Conservation (phyloP, 1,140 invertebrate species). For the Pentalonia nigronervosa region DNA sequence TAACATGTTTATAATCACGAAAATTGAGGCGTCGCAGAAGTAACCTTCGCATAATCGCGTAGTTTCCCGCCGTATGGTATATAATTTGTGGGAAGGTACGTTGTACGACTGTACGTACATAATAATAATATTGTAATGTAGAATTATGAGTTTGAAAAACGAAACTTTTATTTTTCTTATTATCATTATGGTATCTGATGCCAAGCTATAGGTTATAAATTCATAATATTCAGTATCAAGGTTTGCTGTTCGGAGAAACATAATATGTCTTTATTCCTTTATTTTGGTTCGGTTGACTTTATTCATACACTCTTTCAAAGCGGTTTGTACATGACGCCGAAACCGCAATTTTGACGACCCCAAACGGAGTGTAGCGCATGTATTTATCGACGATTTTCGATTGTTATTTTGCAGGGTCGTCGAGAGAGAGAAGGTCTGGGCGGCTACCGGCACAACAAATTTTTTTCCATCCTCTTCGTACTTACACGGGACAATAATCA, state of each 20-base stretch:
- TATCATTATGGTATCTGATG: not conserved
- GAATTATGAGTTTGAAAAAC: not conserved
- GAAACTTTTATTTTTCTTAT: not conserved
- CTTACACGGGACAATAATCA: not conserved
- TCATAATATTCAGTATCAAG: not conserved
- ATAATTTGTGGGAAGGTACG: not conserved
- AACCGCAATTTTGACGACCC: not conserved
- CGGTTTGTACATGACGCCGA: no score
- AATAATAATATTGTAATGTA: not conserved
- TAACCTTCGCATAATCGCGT: not conserved
- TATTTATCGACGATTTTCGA: no score
- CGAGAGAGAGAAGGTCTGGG: not conserved
- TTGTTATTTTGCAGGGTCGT: no score
- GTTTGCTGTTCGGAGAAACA: not conserved
- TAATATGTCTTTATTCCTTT: not conserved
- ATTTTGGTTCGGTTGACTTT: not conserved
- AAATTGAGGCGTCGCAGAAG: not conserved
- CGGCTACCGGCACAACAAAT: not conserved
- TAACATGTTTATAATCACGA: constrained; percentile 3
- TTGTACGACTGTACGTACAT: not conserved
- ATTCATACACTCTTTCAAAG: no score
- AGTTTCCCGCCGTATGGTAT: not conserved
- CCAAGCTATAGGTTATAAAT: not conserved
- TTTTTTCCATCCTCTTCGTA: not conserved
- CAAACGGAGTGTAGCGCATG: no score